These are phyloP conservation scores for Aratinga solstitialis DNA, from an alignment of 2,797 vertebrate species.

Conservation along the genomic window DNA sequence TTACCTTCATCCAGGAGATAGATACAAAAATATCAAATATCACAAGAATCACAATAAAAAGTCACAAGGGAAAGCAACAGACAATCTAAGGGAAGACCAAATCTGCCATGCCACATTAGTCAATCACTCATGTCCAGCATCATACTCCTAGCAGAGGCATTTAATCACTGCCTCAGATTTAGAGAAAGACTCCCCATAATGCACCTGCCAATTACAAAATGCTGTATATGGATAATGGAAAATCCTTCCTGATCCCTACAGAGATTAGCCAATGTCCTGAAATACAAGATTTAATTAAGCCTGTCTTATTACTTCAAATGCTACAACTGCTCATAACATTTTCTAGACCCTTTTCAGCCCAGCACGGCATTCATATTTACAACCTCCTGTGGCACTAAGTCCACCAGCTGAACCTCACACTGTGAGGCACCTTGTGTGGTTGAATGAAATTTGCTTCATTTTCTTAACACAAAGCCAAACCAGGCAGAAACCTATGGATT, in stretches of 20 bases:
- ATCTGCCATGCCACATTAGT: neutral
- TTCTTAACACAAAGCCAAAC: neutral
- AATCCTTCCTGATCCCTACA: conserved; percentile 57
- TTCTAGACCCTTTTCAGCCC: conserved; percentile 33
- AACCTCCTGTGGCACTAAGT: neutral
- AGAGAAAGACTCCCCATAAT: conserved; percentile 28
- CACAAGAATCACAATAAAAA: neutral
- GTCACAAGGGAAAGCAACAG: neutral
- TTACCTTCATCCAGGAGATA: neutral
- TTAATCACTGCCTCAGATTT: neutral
- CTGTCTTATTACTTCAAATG: conserved; percentile 58
- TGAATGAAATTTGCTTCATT: conserved; percentile 1
- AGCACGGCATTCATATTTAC: neutral
- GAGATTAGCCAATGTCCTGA: conserved; percentile 30
- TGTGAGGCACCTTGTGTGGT: neutral
- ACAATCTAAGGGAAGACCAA: neutral
- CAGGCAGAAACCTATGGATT: neutral
- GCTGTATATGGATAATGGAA: conserved; percentile 18
- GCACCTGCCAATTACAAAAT: conserved; percentile 45
- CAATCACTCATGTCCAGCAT: neutral
- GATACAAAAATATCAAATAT: neutral
- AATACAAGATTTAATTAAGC: conserved; percentile 62
- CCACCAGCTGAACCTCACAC: neutral
- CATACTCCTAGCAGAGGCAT: neutral
- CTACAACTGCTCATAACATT: conserved; percentile 42